phyloP scores from a whole-genome alignment of 2,888 invertebrate species.

The Unio pictorum region DNA sequence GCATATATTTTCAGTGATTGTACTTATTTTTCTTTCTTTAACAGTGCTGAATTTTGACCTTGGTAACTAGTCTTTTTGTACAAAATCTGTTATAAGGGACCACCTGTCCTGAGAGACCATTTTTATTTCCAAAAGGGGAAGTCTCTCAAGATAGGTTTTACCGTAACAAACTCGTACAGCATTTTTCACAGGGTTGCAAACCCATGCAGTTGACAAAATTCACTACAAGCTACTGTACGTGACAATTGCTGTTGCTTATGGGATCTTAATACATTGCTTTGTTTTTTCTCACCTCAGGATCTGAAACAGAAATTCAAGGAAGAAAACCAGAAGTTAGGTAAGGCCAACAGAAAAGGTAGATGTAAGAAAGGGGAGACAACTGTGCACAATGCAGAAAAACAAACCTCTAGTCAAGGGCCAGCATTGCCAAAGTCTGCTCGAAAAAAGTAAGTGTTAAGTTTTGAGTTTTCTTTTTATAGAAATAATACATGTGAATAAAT shows the following conservation, averaged over 20 bases:
- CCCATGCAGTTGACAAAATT: not conserved
- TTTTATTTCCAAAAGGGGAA: too few species aligned
- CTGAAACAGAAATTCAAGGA: conserved; percentile 20
- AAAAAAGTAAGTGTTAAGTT: conserved; percentile 37
- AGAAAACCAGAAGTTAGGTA: conserved; percentile 8
- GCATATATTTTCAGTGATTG: too few species aligned
- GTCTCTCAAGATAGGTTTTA: too few species aligned
- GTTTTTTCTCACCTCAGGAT: conserved; percentile 3
- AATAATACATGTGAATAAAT: too few species aligned
- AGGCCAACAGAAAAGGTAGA: conserved; percentile 19
- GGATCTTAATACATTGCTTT: too few species aligned
- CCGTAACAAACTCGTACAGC: too few species aligned
- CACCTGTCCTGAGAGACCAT: too few species aligned
- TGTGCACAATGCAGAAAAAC: conserved; percentile 7
- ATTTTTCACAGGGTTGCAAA: not conserved
- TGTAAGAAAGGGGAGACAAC: conserved; percentile 20
- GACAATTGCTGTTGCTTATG: not conserved
- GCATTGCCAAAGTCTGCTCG: conserved; percentile 37
- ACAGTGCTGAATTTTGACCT: too few species aligned
- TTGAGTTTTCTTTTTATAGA: not conserved
- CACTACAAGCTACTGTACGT: not conserved
- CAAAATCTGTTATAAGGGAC: too few species aligned
- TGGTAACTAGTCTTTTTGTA: too few species aligned
- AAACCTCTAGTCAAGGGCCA: conserved; percentile 7
- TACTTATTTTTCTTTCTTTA: too few species aligned